These are phyloP conservation scores for Odontophorus gujanensis DNA, from an alignment of 2,113 vertebrate species.

Conservation along the genomic window DNA sequence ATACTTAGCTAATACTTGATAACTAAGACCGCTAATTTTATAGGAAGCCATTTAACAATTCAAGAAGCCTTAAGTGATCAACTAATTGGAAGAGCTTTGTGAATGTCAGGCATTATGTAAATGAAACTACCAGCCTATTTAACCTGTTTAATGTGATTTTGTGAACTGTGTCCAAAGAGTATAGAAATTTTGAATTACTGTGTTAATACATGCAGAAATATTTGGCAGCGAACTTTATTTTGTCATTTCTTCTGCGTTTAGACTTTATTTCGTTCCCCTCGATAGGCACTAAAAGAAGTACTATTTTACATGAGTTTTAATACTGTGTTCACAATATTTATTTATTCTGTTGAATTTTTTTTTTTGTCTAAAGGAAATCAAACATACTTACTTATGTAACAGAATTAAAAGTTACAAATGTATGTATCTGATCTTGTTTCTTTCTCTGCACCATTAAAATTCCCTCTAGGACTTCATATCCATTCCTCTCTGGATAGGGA, in stretches of 20 bases:
- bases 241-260: not conserved
- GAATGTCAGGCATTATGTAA: constrained; percentile 48
- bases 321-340: not conserved
- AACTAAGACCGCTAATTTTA: constrained; percentile 6
- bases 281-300: not conserved
- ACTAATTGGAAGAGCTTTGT: constrained; percentile 31
- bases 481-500: accelerated
- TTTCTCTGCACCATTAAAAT: not conserved
- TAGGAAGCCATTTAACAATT: constrained; percentile 24
- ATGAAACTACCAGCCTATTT: constrained; percentile 26
- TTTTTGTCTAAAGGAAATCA: not conserved
- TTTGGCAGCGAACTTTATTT: not conserved
- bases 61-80: constrained; percentile 2
- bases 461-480: not conserved
- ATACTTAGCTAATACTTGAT: constrained; percentile 46
- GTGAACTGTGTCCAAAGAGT: constrained; percentile 25
- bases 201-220: not conserved
- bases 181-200: not conserved
- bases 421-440: not conserved
- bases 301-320: not conserved
- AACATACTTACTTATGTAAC: too few species aligned
- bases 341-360: not conserved
- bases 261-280: not conserved
- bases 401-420: not conserved
- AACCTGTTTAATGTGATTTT: constrained; percentile 41